Base-by-base conservation (phyloP, 2,888 invertebrate genomes). In the Caenorhabditis macrosperma region DNA sequence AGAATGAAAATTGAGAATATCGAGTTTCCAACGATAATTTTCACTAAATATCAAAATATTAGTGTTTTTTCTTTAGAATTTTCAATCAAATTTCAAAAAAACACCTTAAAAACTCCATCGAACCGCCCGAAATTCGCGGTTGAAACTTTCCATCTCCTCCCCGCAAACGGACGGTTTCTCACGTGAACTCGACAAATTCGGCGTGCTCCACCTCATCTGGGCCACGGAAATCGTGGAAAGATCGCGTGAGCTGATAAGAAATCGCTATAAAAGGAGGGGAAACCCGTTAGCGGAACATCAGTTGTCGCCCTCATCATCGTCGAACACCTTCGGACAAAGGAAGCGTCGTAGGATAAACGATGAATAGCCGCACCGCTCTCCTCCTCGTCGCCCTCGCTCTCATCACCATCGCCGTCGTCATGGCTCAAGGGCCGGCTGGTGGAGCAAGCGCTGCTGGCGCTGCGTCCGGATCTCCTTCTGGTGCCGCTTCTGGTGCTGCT, bases 341-440 rank as follows among this genome's bases (percentile, higher is more conserved):
- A n/a, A n/a, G n/a, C 15, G 2, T 6, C 46, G 5, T 20, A 15
- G 46, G 20, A 46, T 46, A 60, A 60, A 60, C 61, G 33, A 61
- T 61, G 61, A 33, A 28, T 41, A 46, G 24, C 61, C 46, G 26
- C 9, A 44, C 48, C 17, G 17, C 28, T 22, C 44, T 44, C 46
- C 60, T 60, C 28, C 33, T 46, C 48, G 10, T 28, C 48, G 28
- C 33, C 22, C 28, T 61, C 44, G 26, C 28, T n/a, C 44, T 61
- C 15, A 46, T 61, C 44, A 30, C 48, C 48, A 12, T 61, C 44
- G 46, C 48, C 48, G 20, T 60, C 17, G 9, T 38, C 15, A 15
- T 38, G 9, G 38, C 7, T 38, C 6, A 38, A 10, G 38, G 9
- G 7, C 12, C 3, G 2, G 38, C 38, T 12, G 38, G 7, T 2